A percentile compares a stretch with the other conserved stretches of the same genome.
Evolutionary conservation across 2,888 invertebrate genomes (phyloP).

Genomic region (Galerucella nymphaeae): DNA sequence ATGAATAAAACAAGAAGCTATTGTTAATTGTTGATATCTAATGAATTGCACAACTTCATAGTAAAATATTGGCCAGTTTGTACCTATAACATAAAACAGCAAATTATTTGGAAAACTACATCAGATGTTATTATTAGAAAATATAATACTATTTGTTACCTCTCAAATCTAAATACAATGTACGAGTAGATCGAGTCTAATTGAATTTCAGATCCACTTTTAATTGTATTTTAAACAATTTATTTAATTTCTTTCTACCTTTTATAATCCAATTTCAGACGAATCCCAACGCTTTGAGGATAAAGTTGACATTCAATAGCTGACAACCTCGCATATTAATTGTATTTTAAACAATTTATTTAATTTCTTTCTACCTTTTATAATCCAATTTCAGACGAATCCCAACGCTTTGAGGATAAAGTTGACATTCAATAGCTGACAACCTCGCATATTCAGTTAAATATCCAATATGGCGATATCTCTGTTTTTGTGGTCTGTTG

Average conservation of each 20-base stretch:
- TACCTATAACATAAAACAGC: too few species aligned
- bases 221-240: not conserved
- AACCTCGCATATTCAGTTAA: conserved; percentile 35
- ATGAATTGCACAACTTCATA: too few species aligned
- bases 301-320: too few species aligned
- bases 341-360: not conserved
- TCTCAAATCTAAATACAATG: too few species aligned
- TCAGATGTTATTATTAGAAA: too few species aligned
- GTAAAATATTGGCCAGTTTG: too few species aligned
- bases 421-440: conserved; percentile 11
- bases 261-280: not conserved
- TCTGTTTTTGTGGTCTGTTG: conserved; percentile 46
- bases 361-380: not conserved
- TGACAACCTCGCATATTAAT: too few species aligned
- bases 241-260: not conserved
- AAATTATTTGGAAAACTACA: too few species aligned
- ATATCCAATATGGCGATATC: conserved; percentile 54
- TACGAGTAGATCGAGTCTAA: too few species aligned
- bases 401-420: not conserved
- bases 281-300: not conserved
- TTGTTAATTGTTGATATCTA: too few species aligned
- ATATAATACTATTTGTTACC: too few species aligned
- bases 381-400: not conserved
- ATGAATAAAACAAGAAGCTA: too few species aligned
- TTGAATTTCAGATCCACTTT: not conserved